Conservation (phyloP, 2,113 vertebrate species). For the Orthonyx spaldingii region DNA sequence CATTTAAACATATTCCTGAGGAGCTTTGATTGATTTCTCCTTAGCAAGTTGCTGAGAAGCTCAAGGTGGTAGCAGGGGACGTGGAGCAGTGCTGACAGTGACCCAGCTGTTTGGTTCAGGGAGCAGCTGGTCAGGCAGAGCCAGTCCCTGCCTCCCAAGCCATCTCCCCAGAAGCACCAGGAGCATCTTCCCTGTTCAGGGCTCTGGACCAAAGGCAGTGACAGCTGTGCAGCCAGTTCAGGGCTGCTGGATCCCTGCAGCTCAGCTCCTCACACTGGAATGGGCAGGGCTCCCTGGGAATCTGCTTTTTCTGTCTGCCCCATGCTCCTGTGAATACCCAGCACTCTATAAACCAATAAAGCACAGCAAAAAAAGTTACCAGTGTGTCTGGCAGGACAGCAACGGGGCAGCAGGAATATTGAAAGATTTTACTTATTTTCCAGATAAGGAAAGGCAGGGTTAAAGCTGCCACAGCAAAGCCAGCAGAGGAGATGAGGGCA, state of each 20-base stretch:
- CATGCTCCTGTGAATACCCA: background rate
- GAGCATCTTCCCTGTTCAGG: background rate
- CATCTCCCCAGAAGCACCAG: background rate
- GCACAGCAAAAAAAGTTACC: constrained; percentile 49
- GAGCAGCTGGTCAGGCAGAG: background rate
- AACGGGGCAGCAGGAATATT: constrained; percentile 47
- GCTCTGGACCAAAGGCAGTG: background rate
- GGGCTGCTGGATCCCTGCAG: background rate
- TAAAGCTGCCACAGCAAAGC: constrained; percentile 41
- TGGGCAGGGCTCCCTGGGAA: background rate
- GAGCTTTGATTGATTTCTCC: background rate
- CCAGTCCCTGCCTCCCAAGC: background rate
- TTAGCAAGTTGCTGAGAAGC: background rate
- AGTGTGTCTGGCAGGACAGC: constrained; percentile 67
- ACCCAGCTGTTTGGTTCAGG: background rate
- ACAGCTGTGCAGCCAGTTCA: background rate
- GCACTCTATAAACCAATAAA: background rate
- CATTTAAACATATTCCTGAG: background rate
- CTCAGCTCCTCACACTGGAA: background rate
- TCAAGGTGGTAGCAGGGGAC: background rate
- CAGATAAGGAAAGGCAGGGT: constrained; percentile 38
- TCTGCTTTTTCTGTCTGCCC: background rate
- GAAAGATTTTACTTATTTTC: constrained; percentile 56
- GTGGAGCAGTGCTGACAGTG: background rate
- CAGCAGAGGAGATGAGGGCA: constrained; percentile 39